phyloP scores from a whole-genome alignment of 1,140 invertebrate genomes.

The Arctopsyche grandis region DNA sequence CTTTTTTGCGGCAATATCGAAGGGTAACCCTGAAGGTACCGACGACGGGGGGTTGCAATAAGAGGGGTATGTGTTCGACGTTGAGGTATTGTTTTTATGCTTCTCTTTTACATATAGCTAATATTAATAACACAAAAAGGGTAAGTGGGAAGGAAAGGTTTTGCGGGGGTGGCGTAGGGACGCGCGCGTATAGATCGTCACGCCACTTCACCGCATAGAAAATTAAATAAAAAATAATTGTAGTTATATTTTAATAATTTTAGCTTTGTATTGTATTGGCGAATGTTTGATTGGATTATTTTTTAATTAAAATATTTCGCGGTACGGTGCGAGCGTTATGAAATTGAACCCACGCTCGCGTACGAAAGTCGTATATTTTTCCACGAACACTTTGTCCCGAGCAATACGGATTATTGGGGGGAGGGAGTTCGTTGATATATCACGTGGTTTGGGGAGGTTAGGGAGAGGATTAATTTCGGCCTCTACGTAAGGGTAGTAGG shows the following conservation, averaged over 20 bases:
- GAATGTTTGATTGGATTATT: no score
- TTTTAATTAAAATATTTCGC: background rate
- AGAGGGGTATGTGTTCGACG: slow-evolving; percentile 43
- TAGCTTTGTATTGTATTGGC: no score
- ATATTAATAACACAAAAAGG: slow-evolving; percentile 48
- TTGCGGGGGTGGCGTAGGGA: slow-evolving; percentile 1
- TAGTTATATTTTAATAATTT: no score
- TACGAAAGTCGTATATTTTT: slow-evolving; percentile 31
- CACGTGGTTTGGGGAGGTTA: slow-evolving; percentile 36
- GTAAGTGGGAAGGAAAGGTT: slow-evolving; percentile 44
- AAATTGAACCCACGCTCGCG: background rate
- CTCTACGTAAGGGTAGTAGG: slow-evolving; percentile 29
- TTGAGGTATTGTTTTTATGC: slow-evolving; percentile 49
- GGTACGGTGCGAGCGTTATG: background rate
- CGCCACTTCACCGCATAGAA: background rate
- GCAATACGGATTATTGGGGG: slow-evolving; percentile 35
- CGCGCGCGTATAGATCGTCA: slow-evolving; percentile 19
- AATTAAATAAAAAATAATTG: background rate
- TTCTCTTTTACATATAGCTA: slow-evolving; percentile 48
- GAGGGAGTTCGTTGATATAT: slow-evolving; percentile 42
- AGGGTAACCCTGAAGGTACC: slow-evolving; percentile 12
- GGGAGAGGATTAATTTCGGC: slow-evolving; percentile 45
- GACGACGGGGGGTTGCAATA: slow-evolving; percentile 32
- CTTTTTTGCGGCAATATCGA: slow-evolving; percentile 30
- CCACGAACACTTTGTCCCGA: slow-evolving; percentile 13